Conservation (phyloP, 2,888 invertebrate species). For the Cerceris ruficornis region DNA sequence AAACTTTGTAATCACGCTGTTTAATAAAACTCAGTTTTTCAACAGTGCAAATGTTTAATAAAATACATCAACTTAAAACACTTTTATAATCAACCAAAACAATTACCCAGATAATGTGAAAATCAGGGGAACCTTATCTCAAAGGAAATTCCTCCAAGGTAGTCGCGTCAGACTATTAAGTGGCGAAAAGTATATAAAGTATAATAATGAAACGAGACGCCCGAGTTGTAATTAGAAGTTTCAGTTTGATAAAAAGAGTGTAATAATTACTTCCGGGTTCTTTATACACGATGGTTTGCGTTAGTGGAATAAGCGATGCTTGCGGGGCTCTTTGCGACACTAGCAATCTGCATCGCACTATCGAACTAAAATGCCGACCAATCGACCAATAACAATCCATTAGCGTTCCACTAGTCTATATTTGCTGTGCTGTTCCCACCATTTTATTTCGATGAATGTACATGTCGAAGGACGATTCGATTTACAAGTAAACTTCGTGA, state of each 20-base stretch:
- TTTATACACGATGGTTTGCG: constrained; percentile 4
- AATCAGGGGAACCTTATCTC: too few relatives aligned
- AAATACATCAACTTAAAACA: too few relatives aligned
- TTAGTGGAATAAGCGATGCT: background rate
- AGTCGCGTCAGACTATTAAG: background rate
- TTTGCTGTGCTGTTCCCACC: constrained; percentile 27
- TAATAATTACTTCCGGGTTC: background rate
- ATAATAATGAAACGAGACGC: background rate
- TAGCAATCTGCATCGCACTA: constrained; percentile 3
- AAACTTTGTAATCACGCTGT: too few relatives aligned
- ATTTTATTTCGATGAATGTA: constrained; percentile 23
- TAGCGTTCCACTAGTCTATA: constrained; percentile 28
- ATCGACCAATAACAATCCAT: constrained; percentile 39
- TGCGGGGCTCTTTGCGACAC: constrained; percentile 14
- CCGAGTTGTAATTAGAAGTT: background rate
- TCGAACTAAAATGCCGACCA: constrained; percentile 10
- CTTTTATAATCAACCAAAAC: too few relatives aligned
- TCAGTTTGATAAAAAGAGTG: background rate
- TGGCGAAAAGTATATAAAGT: background rate
- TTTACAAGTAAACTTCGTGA: too few relatives aligned
- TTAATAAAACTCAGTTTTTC: too few relatives aligned
- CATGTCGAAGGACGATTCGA: constrained; percentile 4
- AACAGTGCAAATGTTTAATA: too few relatives aligned
- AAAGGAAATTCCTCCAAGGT: too few relatives aligned
- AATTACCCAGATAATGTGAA: too few relatives aligned